These are phyloP conservation scores for Urophycis tenuis DNA, from an alignment of 2,797 vertebrate genomes.

Conservation along the genomic window DNA sequence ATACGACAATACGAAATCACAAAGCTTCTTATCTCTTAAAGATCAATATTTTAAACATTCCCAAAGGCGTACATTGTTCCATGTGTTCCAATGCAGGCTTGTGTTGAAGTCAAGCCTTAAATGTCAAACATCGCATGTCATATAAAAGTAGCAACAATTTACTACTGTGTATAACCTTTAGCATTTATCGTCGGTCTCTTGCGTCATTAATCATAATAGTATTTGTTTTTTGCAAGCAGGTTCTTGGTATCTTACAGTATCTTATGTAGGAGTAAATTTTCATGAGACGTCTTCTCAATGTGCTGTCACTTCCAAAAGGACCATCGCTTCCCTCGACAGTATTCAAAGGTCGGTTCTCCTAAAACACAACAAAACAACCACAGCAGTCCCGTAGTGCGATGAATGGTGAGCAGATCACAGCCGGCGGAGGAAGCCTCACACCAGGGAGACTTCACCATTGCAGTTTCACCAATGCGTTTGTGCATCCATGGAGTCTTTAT, in stretches of 20 bases:
- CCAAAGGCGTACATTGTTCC: neutral
- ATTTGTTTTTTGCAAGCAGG: too few species aligned
- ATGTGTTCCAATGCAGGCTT: neutral
- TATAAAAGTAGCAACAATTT: too few species aligned
- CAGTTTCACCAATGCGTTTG: neutral
- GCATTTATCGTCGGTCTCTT: neutral
- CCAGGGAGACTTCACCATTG: neutral
- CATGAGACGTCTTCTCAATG: conserved; percentile 61
- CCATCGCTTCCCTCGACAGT: conserved; percentile 37
- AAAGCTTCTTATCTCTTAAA: neutral
- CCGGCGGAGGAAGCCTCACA: neutral
- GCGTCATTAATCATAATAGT: neutral
- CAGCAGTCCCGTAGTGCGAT: neutral
- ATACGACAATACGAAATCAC: neutral
- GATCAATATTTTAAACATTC: neutral
- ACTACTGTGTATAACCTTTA: neutral
- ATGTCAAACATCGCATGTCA: neutral
- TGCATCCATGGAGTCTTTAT: neutral
- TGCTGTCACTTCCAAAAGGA: conserved; percentile 42
- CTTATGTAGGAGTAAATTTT: conserved; percentile 56
- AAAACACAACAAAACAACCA: conserved; percentile 8
- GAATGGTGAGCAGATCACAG: neutral
- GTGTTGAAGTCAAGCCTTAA: neutral
- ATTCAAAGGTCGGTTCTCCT: conserved; percentile 28
- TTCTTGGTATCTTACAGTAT: conserved; percentile 48